Percentiles rank a stretch among this genome's conserved stretches.
These are phyloP conservation scores for Lasioglossum baleicum DNA, from an alignment of 1,140 invertebrate species.

Conservation along the genomic window DNA sequence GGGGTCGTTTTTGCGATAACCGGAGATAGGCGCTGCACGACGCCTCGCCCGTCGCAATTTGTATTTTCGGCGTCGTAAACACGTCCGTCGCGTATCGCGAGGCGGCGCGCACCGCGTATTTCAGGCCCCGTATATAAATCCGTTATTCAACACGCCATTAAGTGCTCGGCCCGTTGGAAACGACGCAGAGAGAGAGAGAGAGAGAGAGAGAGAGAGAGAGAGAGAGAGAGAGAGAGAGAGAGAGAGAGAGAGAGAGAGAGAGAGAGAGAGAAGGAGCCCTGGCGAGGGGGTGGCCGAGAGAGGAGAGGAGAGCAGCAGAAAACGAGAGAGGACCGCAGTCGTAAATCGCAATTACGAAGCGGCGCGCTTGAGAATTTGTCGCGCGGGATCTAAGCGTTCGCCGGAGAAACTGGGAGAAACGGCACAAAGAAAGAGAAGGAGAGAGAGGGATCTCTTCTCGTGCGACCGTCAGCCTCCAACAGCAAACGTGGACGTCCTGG, in stretches of 20 bases:
- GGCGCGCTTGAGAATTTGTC: constrained; percentile 78
- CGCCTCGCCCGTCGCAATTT: constrained; percentile 59
- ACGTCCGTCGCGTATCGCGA: constrained; percentile 66
- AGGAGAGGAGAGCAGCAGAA: neutral
- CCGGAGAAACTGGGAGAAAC: constrained; percentile 14
- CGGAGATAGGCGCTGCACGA: constrained; percentile 5
- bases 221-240: too few relatives aligned
- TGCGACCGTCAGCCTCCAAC: constrained; percentile 44
- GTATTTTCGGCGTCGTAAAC: constrained; percentile 77
- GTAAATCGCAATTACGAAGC: constrained; percentile 80
- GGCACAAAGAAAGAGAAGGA: too few relatives aligned
- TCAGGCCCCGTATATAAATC: constrained; percentile 77
- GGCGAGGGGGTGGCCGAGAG: neutral
- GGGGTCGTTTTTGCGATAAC: constrained; percentile 44
- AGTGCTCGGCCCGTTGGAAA: constrained; percentile 71
- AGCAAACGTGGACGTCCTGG: constrained; percentile 48
- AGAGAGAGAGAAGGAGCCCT: too few relatives aligned
- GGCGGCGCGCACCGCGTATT: constrained; percentile 65
- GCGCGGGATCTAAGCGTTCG: constrained; percentile 75
- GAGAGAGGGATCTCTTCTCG: constrained; percentile 6
- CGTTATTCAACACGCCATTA: constrained; percentile 80
- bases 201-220: too few relatives aligned
- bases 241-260: too few relatives aligned
- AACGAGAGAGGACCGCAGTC: constrained; percentile 60
- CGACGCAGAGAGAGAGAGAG: too few relatives aligned